Evolutionary conservation across 1,140 invertebrate genomes (phyloP).

Genomic region (Subanguina moxae): DNA sequence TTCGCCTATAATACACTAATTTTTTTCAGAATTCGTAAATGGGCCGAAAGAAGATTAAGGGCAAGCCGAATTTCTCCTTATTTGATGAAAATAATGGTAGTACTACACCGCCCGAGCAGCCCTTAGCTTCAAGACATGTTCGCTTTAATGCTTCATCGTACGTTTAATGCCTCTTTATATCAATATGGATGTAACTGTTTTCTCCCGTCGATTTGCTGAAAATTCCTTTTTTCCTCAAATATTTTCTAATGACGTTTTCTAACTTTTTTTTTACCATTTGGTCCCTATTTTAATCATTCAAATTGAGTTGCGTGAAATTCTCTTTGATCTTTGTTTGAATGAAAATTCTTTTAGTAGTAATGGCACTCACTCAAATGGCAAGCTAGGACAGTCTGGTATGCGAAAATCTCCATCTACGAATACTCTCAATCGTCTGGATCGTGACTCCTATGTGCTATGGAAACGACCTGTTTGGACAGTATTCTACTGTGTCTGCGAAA

Average conservation of each 20-base stretch:
- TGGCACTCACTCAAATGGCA: constrained; percentile 9
- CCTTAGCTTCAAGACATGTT: background rate
- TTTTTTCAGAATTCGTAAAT: background rate
- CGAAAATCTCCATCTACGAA: constrained; percentile 18
- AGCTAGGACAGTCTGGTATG: constrained; percentile 7
- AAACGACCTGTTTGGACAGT: constrained; percentile 28
- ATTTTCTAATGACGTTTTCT: too few species aligned
- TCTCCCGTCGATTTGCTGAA: too few species aligned
- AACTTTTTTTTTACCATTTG: too few species aligned
- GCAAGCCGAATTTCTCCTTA: background rate
- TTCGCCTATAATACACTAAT: background rate
- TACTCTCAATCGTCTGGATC: constrained; percentile 22
- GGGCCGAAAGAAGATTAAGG: constrained; percentile 4
- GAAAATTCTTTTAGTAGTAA: constrained; percentile 1
- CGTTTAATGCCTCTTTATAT: background rate
- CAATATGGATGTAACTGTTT: too few species aligned
- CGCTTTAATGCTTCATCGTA: constrained; percentile 2
- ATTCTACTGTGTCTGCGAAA: constrained; percentile 21
- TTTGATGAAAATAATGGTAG: too few species aligned
- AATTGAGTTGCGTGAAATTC: too few species aligned
- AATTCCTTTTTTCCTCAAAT: too few species aligned
- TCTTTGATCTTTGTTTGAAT: too few species aligned
- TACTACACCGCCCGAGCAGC: too few species aligned
- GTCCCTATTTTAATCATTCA: too few species aligned
- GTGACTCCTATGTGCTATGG: constrained; percentile 30